Conservation (phyloP, 2,797 vertebrate species). For the Poeciliopsis infans region DNA sequence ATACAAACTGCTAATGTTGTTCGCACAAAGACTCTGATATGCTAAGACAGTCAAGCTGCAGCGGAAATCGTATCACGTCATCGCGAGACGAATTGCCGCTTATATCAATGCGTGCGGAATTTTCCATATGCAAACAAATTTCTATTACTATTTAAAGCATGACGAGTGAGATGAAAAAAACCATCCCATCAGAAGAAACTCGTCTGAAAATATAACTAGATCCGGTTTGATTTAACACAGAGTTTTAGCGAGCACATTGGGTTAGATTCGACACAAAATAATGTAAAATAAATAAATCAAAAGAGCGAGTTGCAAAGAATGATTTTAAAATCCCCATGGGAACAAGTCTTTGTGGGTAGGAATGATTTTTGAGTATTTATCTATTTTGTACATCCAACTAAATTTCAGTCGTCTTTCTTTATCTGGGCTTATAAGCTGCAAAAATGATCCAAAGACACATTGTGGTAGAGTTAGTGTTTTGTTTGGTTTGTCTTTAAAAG, state of each 20-base stretch:
- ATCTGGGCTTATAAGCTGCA: not conserved
- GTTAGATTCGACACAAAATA: not conserved
- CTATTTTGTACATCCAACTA: not conserved
- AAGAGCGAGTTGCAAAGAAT: not conserved
- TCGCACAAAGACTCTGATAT: not conserved
- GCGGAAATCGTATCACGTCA: not conserved
- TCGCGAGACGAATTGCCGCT: not conserved
- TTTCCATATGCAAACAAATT: not conserved
- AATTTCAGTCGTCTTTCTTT: not conserved
- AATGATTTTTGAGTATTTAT: not conserved
- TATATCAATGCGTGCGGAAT: not conserved
- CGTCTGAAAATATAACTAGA: not conserved
- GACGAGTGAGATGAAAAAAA: not conserved
- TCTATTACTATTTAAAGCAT: not conserved
- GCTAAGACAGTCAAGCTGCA: not conserved
- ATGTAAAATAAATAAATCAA: not conserved
- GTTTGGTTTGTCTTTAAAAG: not conserved
- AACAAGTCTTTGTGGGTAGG: not conserved
- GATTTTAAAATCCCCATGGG: not conserved
- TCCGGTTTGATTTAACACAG: not conserved
- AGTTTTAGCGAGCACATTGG: not conserved
- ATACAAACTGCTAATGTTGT: not conserved
- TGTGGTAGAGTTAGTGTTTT: not conserved
- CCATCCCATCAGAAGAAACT: not conserved
- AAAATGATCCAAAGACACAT: not conserved